phyloP scores from a whole-genome alignment of 2,113 vertebrate genomes.

The Vicugna pacos region DNA sequence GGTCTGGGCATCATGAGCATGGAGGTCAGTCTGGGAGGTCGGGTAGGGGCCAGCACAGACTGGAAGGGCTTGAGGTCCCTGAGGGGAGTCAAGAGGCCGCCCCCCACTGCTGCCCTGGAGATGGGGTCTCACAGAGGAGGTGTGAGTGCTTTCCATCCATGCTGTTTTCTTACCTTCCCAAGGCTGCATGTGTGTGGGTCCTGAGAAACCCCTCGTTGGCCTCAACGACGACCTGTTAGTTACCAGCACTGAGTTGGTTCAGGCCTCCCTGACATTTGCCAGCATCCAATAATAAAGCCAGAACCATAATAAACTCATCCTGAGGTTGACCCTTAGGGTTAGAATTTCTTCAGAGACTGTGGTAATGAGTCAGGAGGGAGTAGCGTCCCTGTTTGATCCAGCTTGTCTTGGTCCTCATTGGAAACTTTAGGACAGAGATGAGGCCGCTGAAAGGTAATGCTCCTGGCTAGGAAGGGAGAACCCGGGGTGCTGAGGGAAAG shows the following conservation, averaged over 20 bases:
- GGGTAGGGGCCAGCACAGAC: no score
- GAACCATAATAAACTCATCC: neutral
- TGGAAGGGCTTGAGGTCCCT: neutral
- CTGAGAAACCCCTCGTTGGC: fast-evolving
- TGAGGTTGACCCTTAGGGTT: neutral
- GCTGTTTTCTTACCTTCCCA: neutral
- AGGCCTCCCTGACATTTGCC: neutral
- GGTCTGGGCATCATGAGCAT: neutral
- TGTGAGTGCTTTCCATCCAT: fast-evolving
- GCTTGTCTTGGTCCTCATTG: neutral
- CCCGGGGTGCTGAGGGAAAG: neutral
- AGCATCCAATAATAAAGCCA: neutral
- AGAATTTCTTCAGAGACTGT: neutral
- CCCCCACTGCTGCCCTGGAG: neutral
- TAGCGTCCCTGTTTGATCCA: neutral
- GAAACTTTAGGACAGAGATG: neutral
- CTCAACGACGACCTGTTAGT: neutral
- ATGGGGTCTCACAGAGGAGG: neutral
- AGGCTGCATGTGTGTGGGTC: neutral
- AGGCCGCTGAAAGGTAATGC: neutral
- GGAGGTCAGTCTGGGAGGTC: neutral
- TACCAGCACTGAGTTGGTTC: neutral
- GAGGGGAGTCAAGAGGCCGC: neutral
- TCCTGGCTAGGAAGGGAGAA: neutral
- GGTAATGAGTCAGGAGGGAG: neutral